A percentile compares a stretch with the other conserved stretches of the same genome.
Conservation (phyloP, 2,113 vertebrate species). For the Pungitius pungitius region DNA sequence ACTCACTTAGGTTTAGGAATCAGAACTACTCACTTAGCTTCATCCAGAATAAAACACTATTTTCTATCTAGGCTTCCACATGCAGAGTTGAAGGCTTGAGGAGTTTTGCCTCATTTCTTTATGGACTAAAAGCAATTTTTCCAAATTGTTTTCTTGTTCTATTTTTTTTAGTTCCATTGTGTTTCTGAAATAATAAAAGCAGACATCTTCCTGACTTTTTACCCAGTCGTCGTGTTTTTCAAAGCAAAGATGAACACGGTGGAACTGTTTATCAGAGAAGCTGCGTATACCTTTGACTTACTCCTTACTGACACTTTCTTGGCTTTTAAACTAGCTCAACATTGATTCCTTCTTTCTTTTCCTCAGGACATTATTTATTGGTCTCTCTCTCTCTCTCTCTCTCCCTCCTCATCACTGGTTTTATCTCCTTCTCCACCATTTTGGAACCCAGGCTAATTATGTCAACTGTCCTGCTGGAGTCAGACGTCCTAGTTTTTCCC, state of each 20-base stretch:
- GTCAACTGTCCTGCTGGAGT: constrained; percentile 26
- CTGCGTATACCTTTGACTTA: constrained; percentile 47
- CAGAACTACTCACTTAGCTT: background rate
- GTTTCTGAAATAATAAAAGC: constrained; percentile 44
- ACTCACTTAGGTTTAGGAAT: background rate
- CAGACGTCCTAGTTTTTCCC: constrained; percentile 10
- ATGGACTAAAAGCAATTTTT: constrained; percentile 47
- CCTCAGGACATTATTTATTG: constrained; percentile 35
- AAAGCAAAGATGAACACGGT: constrained; percentile 52
- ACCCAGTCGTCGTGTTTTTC: constrained; percentile 61
- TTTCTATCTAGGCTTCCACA: background rate
- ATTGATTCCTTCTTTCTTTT: constrained; percentile 60
- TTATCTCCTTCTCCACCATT: constrained; percentile 18
- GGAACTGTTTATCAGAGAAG: constrained; percentile 49
- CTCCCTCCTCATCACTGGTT: constrained; percentile 26
- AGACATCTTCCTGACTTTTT: constrained; percentile 56
- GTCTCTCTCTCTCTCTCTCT: constrained; percentile 10
- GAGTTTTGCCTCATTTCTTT: constrained; percentile 35
- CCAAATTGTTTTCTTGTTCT: constrained; percentile 38
- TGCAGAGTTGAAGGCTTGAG: background rate
- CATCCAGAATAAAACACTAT: too few species aligned
- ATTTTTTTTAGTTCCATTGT: constrained; percentile 40
- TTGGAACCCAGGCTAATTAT: background rate
- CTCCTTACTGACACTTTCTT: constrained; percentile 64
- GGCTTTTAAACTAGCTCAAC: constrained; percentile 49